Evolutionary conservation across 2,797 vertebrate genomes (phyloP).

Genomic region (Poliocrania exsul): DNA sequence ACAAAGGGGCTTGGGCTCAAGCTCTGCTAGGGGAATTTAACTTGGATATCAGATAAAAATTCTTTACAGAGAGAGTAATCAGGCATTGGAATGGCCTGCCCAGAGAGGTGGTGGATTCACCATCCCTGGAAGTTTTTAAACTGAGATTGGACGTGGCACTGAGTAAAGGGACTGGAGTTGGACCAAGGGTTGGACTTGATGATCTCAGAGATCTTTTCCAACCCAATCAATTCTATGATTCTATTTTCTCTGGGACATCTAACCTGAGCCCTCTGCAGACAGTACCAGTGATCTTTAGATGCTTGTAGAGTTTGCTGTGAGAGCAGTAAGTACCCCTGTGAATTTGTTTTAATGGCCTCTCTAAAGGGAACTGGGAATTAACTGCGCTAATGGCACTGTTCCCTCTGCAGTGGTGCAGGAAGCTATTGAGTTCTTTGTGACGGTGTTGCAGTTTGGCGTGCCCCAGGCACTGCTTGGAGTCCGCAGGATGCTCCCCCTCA

Average conservation of each 20-base stretch:
- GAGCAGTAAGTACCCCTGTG: neutral
- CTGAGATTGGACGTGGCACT: too few species aligned
- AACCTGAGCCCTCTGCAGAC: neutral
- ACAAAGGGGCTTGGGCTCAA: neutral
- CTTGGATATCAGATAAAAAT: too few species aligned
- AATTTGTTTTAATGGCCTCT: neutral
- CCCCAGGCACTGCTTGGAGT: conserved; percentile 89
- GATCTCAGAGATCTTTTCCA: too few species aligned
- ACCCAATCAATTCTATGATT: too few species aligned
- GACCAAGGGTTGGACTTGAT: too few species aligned
- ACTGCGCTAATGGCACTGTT: neutral
- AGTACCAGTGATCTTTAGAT: neutral
- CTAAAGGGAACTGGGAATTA: neutral
- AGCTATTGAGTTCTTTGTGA: conserved; percentile 95
- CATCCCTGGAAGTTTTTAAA: too few species aligned
- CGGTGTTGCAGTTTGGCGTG: conserved; percentile 89
- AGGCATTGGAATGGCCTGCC: too few species aligned
- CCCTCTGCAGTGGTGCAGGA: conserved; percentile 91
- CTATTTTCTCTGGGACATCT: neutral
- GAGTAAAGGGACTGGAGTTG: too few species aligned
- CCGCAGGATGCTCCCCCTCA: conserved; percentile 91
- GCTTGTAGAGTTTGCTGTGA: neutral
- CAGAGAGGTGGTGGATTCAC: too few species aligned
- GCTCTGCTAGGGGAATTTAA: too few species aligned
- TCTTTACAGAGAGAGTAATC: too few species aligned